Base-by-base conservation (phyloP, 2,113 vertebrate genomes). In the Myocastor coypus region DNA sequence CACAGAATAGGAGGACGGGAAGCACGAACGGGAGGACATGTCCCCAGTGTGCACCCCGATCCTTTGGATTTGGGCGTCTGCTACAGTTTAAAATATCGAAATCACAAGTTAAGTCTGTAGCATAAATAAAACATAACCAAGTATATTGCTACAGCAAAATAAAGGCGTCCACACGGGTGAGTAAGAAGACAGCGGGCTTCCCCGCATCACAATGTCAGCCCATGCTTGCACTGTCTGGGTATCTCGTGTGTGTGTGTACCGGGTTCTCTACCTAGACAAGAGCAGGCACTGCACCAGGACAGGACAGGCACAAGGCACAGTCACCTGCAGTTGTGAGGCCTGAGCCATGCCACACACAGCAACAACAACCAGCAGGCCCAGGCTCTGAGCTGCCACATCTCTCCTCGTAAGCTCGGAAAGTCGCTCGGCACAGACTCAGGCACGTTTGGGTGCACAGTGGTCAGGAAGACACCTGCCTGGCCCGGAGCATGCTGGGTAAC, bases 1-100 rank as follows among this genome's bases (percentile, higher is more conserved):
- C 63, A 19, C n/a, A 89, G 7, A 26, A 42, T 0, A 34, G 14
- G 26, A 5, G 6, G 20, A 46, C 0, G 50, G 10, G 5, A 73
- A 77, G 73, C 3, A 69, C 17, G 16, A 88, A 4, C 1, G 1
- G 87, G 64, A 37, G 32, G 34, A 42, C 66, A 9, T n/a, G 73
- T 61, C 57, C 75, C 90, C 57, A 37, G 71, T 17, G 24, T 4
- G 57, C 9, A 57, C 63, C 80, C 55, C 75, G 28, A 37, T 63
- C 30, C 34, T 59, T 42, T 82, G 40, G 7, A 87, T 64, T 85
- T 88, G 8, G 19, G 50, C 81, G 4, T 68, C 57, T 2, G 89
- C 86, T 59, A 37, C 3, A 40, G 81, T 19, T 73, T n/a, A 87
- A 95, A 94, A 85, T 82, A 42, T 42, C 63, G 37, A 59, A 94